Percentiles rank a stretch among this genome's conserved stretches.
phyloP scores from a whole-genome alignment of 2,888 invertebrate species.

The Callyntrura sp. region DNA sequence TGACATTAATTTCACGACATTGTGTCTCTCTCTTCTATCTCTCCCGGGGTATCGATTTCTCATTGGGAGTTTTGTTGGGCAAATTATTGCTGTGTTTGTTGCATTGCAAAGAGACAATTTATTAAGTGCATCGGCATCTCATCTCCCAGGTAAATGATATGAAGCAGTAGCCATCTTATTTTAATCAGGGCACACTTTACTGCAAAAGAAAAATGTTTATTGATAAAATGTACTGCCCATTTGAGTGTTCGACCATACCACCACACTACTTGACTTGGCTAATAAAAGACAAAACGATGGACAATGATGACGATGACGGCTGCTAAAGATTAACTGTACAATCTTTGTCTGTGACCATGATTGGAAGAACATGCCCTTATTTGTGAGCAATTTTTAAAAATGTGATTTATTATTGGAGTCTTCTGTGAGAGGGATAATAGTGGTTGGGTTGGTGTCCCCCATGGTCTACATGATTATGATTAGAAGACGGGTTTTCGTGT shows the following conservation, averaged over 20 bases:
- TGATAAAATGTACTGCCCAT: no score
- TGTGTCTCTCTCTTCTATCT: no score
- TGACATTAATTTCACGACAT: no score
- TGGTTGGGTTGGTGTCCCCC: constrained; percentile 14
- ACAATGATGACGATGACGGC: no score
- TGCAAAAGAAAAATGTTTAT: no score
- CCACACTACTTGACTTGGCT: no score
- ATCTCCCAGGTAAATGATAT: no score
- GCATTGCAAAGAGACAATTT: no score
- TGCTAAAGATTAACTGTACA: constrained; percentile 33
- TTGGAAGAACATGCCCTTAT: constrained; percentile 59
- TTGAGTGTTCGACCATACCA: no score
- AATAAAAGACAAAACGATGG: neutral
- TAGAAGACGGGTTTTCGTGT: constrained; percentile 59
- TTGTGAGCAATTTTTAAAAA: neutral
- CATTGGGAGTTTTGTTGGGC: neutral
- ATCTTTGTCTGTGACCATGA: constrained; percentile 49
- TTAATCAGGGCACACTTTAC: constrained; percentile 29
- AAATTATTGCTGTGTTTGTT: constrained; percentile 1
- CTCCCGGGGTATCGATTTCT: constrained; percentile 12
- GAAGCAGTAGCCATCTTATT: no score
- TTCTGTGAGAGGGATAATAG: constrained; percentile 3
- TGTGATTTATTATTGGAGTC: constrained; percentile 32
- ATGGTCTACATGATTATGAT: no score
- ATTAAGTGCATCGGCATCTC: no score